A percentile compares a stretch with the other conserved stretches of the same genome.
Evolutionary conservation across 1,140 invertebrate species (phyloP).

Genomic region (Drosophila lacertosa): DNA sequence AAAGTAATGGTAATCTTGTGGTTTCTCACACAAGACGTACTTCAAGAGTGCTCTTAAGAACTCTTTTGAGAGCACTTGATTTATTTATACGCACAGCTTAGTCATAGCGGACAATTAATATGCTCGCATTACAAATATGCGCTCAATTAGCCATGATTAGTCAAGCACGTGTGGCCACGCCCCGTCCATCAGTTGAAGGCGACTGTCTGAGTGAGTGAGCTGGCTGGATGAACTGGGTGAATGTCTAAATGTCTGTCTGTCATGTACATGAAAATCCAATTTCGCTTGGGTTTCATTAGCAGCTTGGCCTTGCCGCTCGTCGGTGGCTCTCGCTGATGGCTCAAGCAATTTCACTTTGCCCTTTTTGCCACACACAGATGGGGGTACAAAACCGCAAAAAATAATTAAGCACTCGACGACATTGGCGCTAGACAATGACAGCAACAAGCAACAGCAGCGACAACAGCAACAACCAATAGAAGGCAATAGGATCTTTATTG

Average conservation of each 20-base stretch:
- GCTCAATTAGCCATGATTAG: conserved; percentile 76
- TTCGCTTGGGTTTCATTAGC: conserved; percentile 77
- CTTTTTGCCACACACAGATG: conserved; percentile 51
- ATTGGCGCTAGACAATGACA: conserved; percentile 72
- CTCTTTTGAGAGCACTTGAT: conserved; percentile 48
- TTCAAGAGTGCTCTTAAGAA: conserved; percentile 24
- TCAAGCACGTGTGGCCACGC: conserved; percentile 74
- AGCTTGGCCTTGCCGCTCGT: conserved; percentile 40
- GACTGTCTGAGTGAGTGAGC: conserved; percentile 18
- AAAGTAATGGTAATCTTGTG: conserved; percentile 29
- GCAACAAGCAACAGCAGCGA: conserved; percentile 42
- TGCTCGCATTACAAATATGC: conserved; percentile 73
- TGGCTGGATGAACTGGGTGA: conserved; percentile 15
- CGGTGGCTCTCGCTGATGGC: conserved; percentile 32
- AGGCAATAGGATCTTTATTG: conserved; percentile 52
- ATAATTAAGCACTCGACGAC: conserved; percentile 78
- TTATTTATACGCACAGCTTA: conserved; percentile 41
- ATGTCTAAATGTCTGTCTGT: conserved; percentile 37
- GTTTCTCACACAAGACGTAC: conserved; percentile 47
- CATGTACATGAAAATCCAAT: conserved; percentile 80
- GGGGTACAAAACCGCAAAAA: conserved; percentile 74
- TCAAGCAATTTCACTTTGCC: conserved; percentile 64
- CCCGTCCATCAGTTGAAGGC: conserved; percentile 57
- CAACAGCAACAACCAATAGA: conserved; percentile 13
- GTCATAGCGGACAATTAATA: conserved; percentile 67